Conservation (phyloP, 2,888 invertebrate genomes). For the Choristoneura rosaceana region DNA sequence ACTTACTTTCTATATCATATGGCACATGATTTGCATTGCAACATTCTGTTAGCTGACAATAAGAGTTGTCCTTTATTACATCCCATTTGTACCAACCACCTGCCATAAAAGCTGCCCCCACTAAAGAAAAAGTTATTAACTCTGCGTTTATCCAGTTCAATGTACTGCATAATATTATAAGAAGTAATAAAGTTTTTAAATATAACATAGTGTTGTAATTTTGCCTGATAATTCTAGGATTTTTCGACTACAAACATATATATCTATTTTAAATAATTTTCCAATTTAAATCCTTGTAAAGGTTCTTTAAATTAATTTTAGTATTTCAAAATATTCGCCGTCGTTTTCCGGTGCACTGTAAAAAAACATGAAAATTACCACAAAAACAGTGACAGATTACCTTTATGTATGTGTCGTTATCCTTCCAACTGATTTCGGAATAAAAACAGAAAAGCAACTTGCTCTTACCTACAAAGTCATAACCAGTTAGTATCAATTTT, state of each 20-base stretch:
- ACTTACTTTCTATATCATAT: slow-evolving; percentile 80
- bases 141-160: slow-evolving; percentile 51
- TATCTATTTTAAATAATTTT: not conserved
- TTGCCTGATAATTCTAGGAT: not conserved
- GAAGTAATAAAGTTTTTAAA: slow-evolving; percentile 14
- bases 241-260: not conserved
- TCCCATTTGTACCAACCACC: slow-evolving; percentile 74
- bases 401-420: no score
- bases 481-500: no score
- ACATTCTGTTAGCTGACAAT: slow-evolving; percentile 85
- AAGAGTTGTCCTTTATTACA: slow-evolving; percentile 69
- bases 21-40: slow-evolving; percentile 85
- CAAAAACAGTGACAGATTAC: not conserved
- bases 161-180: slow-evolving; percentile 37
- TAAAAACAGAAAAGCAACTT: no score
- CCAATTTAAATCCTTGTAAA: not conserved
- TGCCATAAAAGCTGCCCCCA: slow-evolving; percentile 61
- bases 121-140: slow-evolving; percentile 59
- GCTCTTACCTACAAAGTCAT: not conserved
- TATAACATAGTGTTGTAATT: slow-evolving; percentile 13
- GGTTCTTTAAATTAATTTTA: not conserved
- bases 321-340: not conserved
- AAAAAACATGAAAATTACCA: not conserved
- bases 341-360: not conserved
- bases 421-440: no score